Evolutionary conservation across 1,140 invertebrate genomes (phyloP), one percentile per base, ranked within the genome.

Genomic region (Aphaenogaster floridana): DNA sequence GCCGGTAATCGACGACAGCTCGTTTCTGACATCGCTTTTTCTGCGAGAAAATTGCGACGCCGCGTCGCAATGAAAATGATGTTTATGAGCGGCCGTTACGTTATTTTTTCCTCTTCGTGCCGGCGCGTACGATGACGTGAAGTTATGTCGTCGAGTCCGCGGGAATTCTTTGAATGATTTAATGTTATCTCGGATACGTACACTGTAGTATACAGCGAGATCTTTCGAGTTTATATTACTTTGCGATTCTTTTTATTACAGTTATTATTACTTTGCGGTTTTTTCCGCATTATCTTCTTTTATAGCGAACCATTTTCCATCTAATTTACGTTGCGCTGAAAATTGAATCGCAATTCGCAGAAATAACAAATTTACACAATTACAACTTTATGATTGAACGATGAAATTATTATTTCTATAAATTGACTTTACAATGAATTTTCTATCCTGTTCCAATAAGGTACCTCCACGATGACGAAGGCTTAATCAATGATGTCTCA

Each of bases 1-100:
- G 54, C 54, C 42, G 57, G 63, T 84, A 83, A 83, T 83, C 80
- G 80, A 61, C 80, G 80, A 72, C 66, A 48, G 80, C 54, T 74
- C 52, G 68, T 83, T 59, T 59, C 80, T 48, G 80, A 28, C 78
- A 45, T 61, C 45, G 34, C 3, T 36, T 48, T 42, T 84, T 50
- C 80, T 8, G 7, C 17, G 68, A 74, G 80, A 28, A 74, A 74
- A 84, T 84, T 74, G 69, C 80, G 54, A 59, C 52, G 52, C 17
- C 79, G 66, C 64, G 64, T 71, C 64, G 64, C 64, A 34, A 61
- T 61, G 80, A 74, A 84, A 79, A 76, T 74, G 69, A 84, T 61
- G 69, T 50, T 84, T 39, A 84, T 36, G 80, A 63, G 54, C 28
- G 54, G 80, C 42, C 54, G 54, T 84, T 84, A 76, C n/a, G 17